A percentile compares a stretch with the other conserved stretches of the same genome.
phyloP scores from a whole-genome alignment of 2,888 invertebrate species.

The Hypomecis punctinalis region DNA sequence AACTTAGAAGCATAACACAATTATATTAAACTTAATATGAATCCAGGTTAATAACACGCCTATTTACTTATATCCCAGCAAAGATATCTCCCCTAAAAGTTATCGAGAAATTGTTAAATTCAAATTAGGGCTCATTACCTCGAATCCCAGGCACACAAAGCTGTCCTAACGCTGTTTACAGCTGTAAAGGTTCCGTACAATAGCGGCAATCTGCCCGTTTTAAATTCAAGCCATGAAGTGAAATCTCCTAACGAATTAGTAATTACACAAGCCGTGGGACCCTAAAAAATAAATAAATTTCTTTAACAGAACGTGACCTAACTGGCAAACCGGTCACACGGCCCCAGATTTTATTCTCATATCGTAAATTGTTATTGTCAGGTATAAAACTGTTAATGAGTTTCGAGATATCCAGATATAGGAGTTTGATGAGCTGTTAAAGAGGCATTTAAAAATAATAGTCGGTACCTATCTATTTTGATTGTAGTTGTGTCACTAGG shows the following conservation, averaged over 20 bases:
- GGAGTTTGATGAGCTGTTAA: no score
- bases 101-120: conserved; percentile 12
- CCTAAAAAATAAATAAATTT: conserved; percentile 59
- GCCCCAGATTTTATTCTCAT: conserved; percentile 40
- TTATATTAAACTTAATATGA: no score
- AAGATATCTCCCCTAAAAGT: background rate
- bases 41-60: no score
- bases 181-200: conserved; percentile 29
- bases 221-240: conserved; percentile 51
- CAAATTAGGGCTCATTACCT: conserved; percentile 3
- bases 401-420: background rate
- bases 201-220: conserved; percentile 35
- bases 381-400: conserved; percentile 39
- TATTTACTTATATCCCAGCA: no score
- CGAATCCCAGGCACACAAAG: conserved; percentile 8
- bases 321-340: conserved; percentile 43
- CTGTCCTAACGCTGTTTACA: conserved; percentile 22
- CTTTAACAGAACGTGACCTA: conserved; percentile 54
- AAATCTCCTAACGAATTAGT: conserved; percentile 59
- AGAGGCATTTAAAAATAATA: no score
- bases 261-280: conserved; percentile 52
- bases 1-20: no score
- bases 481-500: no score
- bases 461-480: no score
- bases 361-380: conserved; percentile 47